A percentile compares a stretch with the other conserved stretches of the same genome.
These are phyloP conservation scores for Protophormia terraenovae DNA, from an alignment of 2,888 invertebrate species.

Conservation along the genomic window DNA sequence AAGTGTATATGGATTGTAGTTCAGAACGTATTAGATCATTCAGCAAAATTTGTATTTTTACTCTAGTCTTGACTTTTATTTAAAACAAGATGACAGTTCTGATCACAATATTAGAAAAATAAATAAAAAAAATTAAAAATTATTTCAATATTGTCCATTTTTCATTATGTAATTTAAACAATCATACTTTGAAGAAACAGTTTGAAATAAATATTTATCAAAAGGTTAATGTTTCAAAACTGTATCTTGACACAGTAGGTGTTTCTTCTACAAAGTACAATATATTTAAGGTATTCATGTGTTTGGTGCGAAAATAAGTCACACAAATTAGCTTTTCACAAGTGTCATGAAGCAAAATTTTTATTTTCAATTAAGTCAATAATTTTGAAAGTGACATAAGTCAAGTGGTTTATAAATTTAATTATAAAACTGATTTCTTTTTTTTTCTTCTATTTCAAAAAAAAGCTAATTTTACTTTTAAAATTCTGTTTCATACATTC, in stretches of 20 bases:
- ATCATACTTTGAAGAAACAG: not conserved
- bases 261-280: conserved; percentile 12
- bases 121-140: too few relatives aligned
- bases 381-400: not conserved
- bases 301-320: conserved; percentile 13
- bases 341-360: not conserved
- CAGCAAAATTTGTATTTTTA: too few relatives aligned
- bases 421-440: too few relatives aligned
- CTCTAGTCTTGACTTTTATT: too few relatives aligned
- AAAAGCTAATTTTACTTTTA: not conserved
- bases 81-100: too few relatives aligned
- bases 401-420: too few relatives aligned
- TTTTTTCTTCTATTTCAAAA: too few relatives aligned
- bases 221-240: not conserved
- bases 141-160: too few relatives aligned
- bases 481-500: not conserved
- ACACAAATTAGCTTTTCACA: conserved; percentile 27
- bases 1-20: too few relatives aligned
- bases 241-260: not conserved
- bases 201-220: not conserved
- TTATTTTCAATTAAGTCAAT: not conserved
- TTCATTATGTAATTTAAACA: not conserved
- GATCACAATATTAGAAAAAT: too few relatives aligned
- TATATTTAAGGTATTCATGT: conserved; percentile 12
- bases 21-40: too few relatives aligned